Percentiles rank a stretch among this genome's conserved stretches.
These are phyloP conservation scores for Zhengitettix transpicula DNA, from an alignment of 2,888 invertebrate species.

Conservation along the genomic window DNA sequence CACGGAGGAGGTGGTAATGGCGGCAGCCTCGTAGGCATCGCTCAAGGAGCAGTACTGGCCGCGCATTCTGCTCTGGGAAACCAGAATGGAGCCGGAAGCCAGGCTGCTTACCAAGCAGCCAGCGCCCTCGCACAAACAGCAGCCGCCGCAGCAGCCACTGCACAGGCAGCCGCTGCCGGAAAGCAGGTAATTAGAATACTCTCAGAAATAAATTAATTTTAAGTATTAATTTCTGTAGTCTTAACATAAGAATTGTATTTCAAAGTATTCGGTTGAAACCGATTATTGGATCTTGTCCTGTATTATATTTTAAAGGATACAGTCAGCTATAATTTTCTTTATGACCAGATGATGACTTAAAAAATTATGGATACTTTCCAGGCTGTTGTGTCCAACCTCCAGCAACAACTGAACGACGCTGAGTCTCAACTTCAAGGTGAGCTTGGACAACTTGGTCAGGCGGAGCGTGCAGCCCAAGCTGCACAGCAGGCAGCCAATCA, in stretches of 20 bases:
- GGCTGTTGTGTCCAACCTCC: slow-evolving; percentile 29
- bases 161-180: slow-evolving; percentile 40
- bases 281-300: too few species aligned
- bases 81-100: slow-evolving; percentile 57
- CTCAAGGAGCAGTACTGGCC: slow-evolving; percentile 1
- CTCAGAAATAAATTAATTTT: too few species aligned
- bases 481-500: slow-evolving; percentile 54
- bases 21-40: too few species aligned
- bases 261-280: too few species aligned
- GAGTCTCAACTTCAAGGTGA: slow-evolving; percentile 51
- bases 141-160: slow-evolving; percentile 33
- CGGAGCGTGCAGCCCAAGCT: slow-evolving; percentile 50
- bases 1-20: too few species aligned
- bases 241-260: too few species aligned
- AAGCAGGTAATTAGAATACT: slow-evolving; percentile 25
- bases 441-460: slow-evolving; percentile 53
- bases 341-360: too few species aligned
- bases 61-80: slow-evolving; percentile 52
- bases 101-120: slow-evolving; percentile 63
- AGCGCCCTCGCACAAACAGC: slow-evolving; percentile 61
- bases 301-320: too few species aligned
- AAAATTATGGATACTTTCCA: too few species aligned
- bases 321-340: too few species aligned
- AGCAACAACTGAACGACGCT: slow-evolving; percentile 57
- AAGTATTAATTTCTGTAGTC: too few species aligned